Conservation (phyloP, 2,113 vertebrate genomes). For the Trogon melanurus region DNA sequence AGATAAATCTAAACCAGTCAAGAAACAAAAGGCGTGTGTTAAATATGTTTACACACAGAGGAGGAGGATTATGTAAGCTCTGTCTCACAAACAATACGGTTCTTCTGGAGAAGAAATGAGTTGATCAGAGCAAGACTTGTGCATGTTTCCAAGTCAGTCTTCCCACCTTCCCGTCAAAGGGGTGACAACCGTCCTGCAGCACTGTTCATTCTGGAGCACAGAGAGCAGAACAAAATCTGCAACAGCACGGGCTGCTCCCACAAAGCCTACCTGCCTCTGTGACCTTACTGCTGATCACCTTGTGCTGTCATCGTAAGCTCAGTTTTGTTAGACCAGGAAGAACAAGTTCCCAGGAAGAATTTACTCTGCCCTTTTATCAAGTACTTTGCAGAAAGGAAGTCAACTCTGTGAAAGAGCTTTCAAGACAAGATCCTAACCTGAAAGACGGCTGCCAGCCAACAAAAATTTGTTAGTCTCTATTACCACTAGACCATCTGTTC, state of each 20-base stretch:
- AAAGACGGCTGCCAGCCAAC: slow-evolving; percentile 30
- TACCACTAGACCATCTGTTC: slow-evolving; percentile 45
- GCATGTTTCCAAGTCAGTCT: not conserved
- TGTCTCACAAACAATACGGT: slow-evolving; percentile 62
- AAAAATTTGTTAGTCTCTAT: slow-evolving; percentile 25
- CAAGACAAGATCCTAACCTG: slow-evolving; percentile 50
- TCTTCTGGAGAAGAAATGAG: not conserved
- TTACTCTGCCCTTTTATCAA: not conserved
- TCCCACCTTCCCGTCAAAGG: slow-evolving; percentile 39
- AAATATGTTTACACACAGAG: slow-evolving; percentile 50
- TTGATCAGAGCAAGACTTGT: slow-evolving; percentile 20
- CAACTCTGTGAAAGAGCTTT: slow-evolving; percentile 1
- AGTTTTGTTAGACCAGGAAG: not conserved
- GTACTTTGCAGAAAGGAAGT: slow-evolving; percentile 10
- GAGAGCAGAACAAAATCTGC: not conserved
- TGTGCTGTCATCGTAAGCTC: not conserved
- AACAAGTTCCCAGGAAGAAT: not conserved
- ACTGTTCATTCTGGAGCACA: not conserved
- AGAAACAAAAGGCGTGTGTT: slow-evolving; percentile 57
- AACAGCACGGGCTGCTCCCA: not conserved
- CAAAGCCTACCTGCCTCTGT: not conserved
- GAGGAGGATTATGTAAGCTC: slow-evolving; percentile 56
- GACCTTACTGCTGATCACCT: not conserved
- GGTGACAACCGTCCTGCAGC: slow-evolving; percentile 15
- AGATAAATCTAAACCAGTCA: slow-evolving; percentile 42